Conservation (phyloP, 2,888 invertebrate species). For the Drosophila recens region DNA sequence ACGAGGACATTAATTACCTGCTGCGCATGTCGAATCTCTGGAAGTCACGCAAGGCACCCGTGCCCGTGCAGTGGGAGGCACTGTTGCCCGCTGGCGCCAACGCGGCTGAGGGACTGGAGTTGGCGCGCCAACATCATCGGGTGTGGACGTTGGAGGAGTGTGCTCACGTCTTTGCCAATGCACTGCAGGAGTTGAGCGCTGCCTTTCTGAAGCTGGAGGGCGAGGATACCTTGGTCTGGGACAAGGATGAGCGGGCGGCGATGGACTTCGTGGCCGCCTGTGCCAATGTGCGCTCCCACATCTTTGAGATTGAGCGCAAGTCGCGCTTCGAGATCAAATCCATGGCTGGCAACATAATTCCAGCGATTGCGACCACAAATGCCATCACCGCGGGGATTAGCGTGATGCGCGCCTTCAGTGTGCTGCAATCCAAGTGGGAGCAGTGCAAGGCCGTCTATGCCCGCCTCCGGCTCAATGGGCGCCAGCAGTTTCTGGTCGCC, state of each 20-base stretch:
- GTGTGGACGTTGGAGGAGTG: conserved; percentile 93
- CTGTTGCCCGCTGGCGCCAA: conserved; percentile 86
- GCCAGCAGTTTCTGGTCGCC: conserved; percentile 90
- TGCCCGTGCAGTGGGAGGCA: conserved; percentile 90
- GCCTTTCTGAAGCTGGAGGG: conserved; percentile 87
- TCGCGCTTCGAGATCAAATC: conserved; percentile 98
- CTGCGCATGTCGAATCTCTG: conserved; percentile 97
- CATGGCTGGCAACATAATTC: conserved; percentile 99
- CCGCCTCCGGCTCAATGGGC: conserved; percentile 90
- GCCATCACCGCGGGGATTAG: conserved; percentile 99
- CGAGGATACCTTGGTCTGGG: conserved; percentile 91
- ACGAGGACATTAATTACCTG: conserved; percentile 97
- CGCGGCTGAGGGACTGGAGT: conserved; percentile 65
- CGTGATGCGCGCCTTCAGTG: conserved; percentile 93
- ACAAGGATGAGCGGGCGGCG: conserved; percentile 96
- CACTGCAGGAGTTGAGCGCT: conserved; percentile 88
- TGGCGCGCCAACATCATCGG: conserved; percentile 89
- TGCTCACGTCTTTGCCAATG: conserved; percentile 89
- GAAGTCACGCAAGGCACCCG: conserved; percentile 95
- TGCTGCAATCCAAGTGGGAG: conserved; percentile 89
- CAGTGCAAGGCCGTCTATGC: conserved; percentile 92
- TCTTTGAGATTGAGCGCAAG: conserved; percentile 95
- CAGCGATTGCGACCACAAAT: conserved; percentile 99
- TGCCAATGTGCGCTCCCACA: conserved; percentile 95
- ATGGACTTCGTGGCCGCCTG: conserved; percentile 99